Evolutionary conservation across 2,888 invertebrate species (phyloP), one percentile per base, ranked within the genome.

Genomic region (Troilus luridus): DNA sequence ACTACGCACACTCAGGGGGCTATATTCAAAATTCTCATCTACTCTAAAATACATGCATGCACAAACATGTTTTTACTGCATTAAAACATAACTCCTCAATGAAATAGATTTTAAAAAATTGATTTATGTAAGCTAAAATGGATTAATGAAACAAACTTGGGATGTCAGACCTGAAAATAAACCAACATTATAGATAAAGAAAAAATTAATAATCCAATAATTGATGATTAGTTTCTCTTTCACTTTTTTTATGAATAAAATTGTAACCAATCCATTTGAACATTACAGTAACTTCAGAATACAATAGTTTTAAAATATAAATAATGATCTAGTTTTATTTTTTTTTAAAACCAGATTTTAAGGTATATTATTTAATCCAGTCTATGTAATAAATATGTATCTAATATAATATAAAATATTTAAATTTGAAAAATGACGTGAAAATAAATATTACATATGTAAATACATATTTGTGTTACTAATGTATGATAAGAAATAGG

Each of bases 1-100:
- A 12, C 41, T 77, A 41, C 9, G 41, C 72, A 41, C 41, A 77
- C 27, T 19, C 19, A 41, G 17, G 7, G 17, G 72, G 7, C 72
- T 77, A 77, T 2, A 77, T 41, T 77, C 64, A 67, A 67, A 67
- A 7, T 77, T 27, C 41, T 41, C 9, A 77, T 77, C 72, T 41
- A 77, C 72, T 41, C 72, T 77, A 77, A 27, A 24, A 77, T 77
- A 77, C 41, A 41, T 77, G 41, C 72, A 77, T 77, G 72, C 72
- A 77, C 8, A 41, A 41, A 77, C 41, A 77, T 77, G 67, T 77
- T 77, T 85, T 56, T 85, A 85, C 56, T 85, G 85, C 19, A 85
- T 56, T 85, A n/a, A 21, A 12, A 56, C 56, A 85, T 85, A 85
- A 85, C 85, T 85, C 85, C 85, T 85, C 54, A 85, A 85, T 85